Base-by-base conservation (phyloP, 2,888 invertebrate species). In the Listrodromus nycthemerus region DNA sequence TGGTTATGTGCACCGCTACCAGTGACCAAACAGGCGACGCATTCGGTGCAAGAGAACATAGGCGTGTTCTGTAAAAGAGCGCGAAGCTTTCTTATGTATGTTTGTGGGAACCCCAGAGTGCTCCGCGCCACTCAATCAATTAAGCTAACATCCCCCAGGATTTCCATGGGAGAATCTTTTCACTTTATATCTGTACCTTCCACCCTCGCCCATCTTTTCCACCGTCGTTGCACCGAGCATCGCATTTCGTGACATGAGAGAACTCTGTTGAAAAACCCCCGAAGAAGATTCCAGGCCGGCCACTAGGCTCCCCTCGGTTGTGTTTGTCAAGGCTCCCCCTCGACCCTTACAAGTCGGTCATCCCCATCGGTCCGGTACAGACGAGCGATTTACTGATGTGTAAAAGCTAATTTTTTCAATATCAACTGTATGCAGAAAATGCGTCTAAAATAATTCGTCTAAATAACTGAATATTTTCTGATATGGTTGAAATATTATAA, bases 111-210 rank as follows among this genome's bases (percentile, higher is more conserved):
- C 80, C 80, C 87, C 66, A 76, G 76, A 79, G 81, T 71, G 83
- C 85, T 83, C 75, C 85, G 84, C 61, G n/a, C 87, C 87, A 89
- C 91, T 92, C 91, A 89, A 92, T 92, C 92, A 92, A 90, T 92
- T 92, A 92, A 88, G 85, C 85, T 70, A 86, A 86, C 88, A 79
- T 91, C 90, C 89, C 90, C 74, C 75, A 80, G 90, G 90, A 88
- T 85, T 87, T 88, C 85, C 86, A 74, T 78, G 81, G 84, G 77
- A 77, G 82, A 80, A 73, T 63, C 71, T 73, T 33, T 41, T 37
- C 83, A 50, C 41, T 2, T 45, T 45, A 33, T 63, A n/a, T 65
- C 55, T 50, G 71, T 37, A 67, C 37, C 66, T 81, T 77, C 66
- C 66, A 81, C 77, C 70, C 3, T 48, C 33, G 66, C 27, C 65